Evolutionary conservation across 2,888 invertebrate species (phyloP).

Genomic region (Luperina testacea): DNA sequence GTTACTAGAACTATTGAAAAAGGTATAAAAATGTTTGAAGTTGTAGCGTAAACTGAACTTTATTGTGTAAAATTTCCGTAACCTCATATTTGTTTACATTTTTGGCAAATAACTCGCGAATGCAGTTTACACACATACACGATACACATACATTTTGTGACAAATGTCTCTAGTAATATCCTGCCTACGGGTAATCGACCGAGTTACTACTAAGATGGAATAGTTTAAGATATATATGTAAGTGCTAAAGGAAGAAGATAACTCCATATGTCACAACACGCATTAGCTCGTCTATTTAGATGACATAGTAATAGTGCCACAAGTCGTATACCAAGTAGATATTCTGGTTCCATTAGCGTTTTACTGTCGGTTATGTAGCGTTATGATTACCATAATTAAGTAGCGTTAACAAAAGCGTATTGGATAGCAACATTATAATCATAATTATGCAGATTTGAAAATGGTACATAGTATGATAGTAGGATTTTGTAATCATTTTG

Average conservation of each 20-base stretch:
- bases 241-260: background rate
- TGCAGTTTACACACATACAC: no score
- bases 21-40: no score
- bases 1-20: no score
- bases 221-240: background rate
- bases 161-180: background rate
- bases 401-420: slow-evolving; percentile 36
- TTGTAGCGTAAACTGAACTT: no score
- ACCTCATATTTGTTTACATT: no score
- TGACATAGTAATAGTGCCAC: slow-evolving; percentile 21
- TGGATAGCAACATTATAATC: background rate
- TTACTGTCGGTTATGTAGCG: slow-evolving; percentile 40
- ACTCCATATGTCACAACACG: slow-evolving; percentile 17
- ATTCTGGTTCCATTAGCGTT: slow-evolving; percentile 65
- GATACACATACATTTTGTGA: background rate
- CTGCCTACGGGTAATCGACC: background rate
- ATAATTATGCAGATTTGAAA: background rate
- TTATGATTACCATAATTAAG: slow-evolving; percentile 57
- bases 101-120: no score
- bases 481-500: background rate
- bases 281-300: slow-evolving; percentile 30
- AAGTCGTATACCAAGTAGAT: slow-evolving; percentile 39
- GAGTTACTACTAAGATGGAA: background rate
- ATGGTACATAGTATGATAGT: no score
- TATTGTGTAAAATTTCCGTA: no score